A percentile compares a stretch with the other conserved stretches of the same genome.
phyloP scores from a whole-genome alignment of 1,140 invertebrate genomes.

The Hyposmocoma kahamanoa region DNA sequence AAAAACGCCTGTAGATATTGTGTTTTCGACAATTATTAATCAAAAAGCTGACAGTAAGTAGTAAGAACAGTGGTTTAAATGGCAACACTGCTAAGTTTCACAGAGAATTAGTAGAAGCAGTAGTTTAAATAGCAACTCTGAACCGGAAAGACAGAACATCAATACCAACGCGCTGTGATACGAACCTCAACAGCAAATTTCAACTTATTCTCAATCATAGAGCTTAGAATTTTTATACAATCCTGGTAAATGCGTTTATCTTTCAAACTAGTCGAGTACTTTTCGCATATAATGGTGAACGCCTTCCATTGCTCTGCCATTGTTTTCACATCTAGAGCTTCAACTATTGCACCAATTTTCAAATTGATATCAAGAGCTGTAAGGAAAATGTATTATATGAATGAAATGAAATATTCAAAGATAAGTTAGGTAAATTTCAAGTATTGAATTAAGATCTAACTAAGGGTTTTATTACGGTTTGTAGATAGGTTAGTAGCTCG shows the following conservation, averaged over 20 bases:
- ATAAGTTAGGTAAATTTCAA: too few species aligned
- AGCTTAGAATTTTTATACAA: constrained; percentile 29
- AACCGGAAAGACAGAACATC: too few species aligned
- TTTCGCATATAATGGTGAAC: constrained; percentile 49
- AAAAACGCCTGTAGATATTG: too few species aligned
- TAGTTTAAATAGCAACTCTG: too few species aligned
- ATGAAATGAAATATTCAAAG: too few species aligned
- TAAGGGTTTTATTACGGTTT: too few species aligned
- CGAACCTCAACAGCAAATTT: constrained; percentile 39
- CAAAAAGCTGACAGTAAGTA: background rate
- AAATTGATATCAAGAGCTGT: constrained; percentile 54
- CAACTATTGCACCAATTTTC: constrained; percentile 49
- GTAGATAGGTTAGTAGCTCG: too few species aligned
- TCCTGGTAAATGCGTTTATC: constrained; percentile 36
- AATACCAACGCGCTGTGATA: too few species aligned
- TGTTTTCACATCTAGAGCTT: constrained; percentile 54
- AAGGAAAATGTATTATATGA: too few species aligned
- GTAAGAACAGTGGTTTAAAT: too few species aligned
- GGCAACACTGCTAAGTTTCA: background rate
- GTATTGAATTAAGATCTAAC: too few species aligned
- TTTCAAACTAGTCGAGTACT: constrained; percentile 37
- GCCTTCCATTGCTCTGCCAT: constrained; percentile 65
- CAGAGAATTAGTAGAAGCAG: background rate
- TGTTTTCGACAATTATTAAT: background rate
- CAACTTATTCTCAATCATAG: constrained; percentile 38